phyloP scores from a whole-genome alignment of 2,888 invertebrate genomes.

The Philereme transversata region DNA sequence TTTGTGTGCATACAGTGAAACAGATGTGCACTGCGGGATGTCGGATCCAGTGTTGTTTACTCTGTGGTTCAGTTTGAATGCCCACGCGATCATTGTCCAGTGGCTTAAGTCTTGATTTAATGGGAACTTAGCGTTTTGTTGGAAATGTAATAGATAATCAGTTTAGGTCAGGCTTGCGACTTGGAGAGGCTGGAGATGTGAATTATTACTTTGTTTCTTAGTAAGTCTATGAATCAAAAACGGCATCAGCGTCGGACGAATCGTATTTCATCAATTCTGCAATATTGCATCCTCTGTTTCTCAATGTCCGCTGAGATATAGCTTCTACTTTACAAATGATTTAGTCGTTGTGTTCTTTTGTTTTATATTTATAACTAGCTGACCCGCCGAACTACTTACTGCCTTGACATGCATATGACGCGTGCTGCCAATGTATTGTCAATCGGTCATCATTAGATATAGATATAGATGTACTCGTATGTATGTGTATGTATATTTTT shows the following conservation, averaged over 20 bases:
- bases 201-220: conserved; percentile 19
- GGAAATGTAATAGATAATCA: conserved; percentile 31
- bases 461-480: too few species aligned
- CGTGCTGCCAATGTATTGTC: too few species aligned
- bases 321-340: too few species aligned
- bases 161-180: conserved; percentile 22
- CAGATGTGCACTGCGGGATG: conserved; percentile 66
- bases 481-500: too few species aligned
- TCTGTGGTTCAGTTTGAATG: conserved; percentile 38
- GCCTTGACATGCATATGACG: too few species aligned
- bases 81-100: conserved; percentile 54
- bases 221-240: neutral
- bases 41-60: conserved; percentile 33
- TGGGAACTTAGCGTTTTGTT: conserved; percentile 40
- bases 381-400: too few species aligned
- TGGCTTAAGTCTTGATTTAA: conserved; percentile 42
- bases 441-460: too few species aligned
- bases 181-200: conserved; percentile 21
- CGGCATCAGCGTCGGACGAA: neutral
- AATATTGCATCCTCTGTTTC: too few species aligned
- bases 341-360: too few species aligned
- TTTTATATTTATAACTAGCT: too few species aligned
- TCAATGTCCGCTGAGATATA: too few species aligned
- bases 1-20: conserved; percentile 42
- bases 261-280: too few species aligned